These are phyloP conservation scores for Nesogale talazaci DNA, from an alignment of 2,113 vertebrate genomes.

Conservation along the genomic window DNA sequence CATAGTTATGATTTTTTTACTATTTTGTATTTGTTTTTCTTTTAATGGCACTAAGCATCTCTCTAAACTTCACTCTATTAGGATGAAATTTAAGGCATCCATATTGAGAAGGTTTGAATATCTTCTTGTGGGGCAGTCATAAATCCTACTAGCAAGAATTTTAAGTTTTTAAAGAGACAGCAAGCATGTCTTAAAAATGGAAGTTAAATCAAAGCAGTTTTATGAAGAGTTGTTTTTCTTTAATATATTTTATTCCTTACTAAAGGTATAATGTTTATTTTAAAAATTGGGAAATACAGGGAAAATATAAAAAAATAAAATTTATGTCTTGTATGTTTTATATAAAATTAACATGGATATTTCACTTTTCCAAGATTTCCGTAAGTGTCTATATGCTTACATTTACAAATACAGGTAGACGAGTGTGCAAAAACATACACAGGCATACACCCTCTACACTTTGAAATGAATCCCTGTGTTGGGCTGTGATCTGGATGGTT, in stretches of 20 bases:
- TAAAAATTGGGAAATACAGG: neutral
- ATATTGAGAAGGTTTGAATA: neutral
- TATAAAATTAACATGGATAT: neutral
- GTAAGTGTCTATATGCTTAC: neutral
- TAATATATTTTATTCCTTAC: constrained; percentile 31
- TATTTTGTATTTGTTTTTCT: neutral
- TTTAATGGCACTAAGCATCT: neutral
- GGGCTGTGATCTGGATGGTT: too few species aligned
- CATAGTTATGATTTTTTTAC: neutral
- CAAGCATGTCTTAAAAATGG: neutral
- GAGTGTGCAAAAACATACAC: neutral
- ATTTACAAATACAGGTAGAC: constrained; percentile 11
- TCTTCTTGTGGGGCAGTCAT: neutral
- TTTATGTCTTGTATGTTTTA: neutral
- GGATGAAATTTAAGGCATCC: neutral
- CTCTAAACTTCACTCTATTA: neutral
- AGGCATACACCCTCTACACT: neutral
- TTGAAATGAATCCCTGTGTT: neutral
- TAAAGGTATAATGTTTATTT: neutral
- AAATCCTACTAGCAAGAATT: neutral
- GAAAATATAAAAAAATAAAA: neutral
- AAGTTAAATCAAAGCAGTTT: neutral
- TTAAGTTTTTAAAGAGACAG: neutral
- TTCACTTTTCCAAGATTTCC: neutral
- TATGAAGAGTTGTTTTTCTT: neutral